These are phyloP conservation scores for Platyscapa corneri DNA, from an alignment of 1,140 invertebrate species.

Conservation along the genomic window DNA sequence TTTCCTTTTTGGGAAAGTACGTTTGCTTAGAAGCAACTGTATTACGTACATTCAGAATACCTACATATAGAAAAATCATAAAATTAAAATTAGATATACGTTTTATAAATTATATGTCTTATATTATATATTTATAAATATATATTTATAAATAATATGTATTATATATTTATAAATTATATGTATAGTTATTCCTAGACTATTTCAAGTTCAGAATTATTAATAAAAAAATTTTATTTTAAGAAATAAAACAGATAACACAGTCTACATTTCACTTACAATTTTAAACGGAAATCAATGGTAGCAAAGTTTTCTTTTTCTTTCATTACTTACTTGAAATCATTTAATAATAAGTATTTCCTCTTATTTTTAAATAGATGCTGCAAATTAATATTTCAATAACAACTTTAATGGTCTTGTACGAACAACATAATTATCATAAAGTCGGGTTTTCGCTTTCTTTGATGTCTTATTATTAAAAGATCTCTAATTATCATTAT, in stretches of 20 bases:
- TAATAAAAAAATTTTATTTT: no score
- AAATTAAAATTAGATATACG: no score
- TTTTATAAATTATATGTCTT: neutral
- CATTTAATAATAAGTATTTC: neutral
- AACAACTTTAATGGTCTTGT: neutral
- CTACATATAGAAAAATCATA: slow-evolving; percentile 9
- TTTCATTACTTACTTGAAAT: neutral
- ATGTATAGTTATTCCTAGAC: no score
- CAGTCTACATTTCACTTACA: no score
- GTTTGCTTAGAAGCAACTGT: slow-evolving; percentile 3
- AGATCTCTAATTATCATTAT: neutral
- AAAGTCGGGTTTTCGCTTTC: neutral
- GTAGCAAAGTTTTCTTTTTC: neutral
- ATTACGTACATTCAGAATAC: slow-evolving; percentile 6
- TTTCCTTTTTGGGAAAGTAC: slow-evolving; percentile 2
- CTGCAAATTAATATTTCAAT: slow-evolving; percentile 12
- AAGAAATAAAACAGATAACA: no score
- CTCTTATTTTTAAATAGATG: neutral
- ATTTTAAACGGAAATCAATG: neutral
- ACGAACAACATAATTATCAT: neutral
- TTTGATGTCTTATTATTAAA: neutral
- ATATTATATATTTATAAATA: no score
- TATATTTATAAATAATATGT: no score
- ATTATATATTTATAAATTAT: no score
- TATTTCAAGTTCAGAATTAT: no score